Percentiles rank a stretch among this genome's conserved stretches.
phyloP scores from a whole-genome alignment of 2,888 invertebrate species.

The Pristionchus fissidentatus region DNA sequence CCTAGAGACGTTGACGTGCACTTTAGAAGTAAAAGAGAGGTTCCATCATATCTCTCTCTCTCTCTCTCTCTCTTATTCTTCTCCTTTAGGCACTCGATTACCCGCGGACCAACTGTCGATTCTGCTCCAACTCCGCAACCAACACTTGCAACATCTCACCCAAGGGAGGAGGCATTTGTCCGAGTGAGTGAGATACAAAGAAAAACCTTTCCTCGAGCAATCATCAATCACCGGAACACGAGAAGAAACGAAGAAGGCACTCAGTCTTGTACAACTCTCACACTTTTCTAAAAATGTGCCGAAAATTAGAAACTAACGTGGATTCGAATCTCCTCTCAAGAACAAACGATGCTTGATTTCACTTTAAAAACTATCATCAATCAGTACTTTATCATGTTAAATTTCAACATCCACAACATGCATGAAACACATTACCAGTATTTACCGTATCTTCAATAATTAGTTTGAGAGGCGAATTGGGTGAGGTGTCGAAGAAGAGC shows the following conservation, averaged over 20 bases:
- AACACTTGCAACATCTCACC: constrained; percentile 43
- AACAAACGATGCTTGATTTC: no score
- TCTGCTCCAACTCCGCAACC: constrained; percentile 26
- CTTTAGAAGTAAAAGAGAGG: no score
- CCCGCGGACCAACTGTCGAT: constrained; percentile 21
- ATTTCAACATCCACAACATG: neutral
- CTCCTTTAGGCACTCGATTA: neutral
- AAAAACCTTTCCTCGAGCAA: constrained; percentile 7
- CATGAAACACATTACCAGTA: neutral
- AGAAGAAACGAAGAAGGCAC: neutral
- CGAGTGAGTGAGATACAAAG: neutral
- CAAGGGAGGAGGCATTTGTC: constrained; percentile 40
- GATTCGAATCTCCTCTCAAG: no score
- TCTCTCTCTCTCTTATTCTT: neutral
- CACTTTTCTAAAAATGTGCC: neutral
- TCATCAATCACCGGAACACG: neutral
- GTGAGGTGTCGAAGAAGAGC: constrained; percentile 43
- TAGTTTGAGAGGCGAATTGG: neutral
- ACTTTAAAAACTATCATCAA: no score
- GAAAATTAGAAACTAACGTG: neutral
- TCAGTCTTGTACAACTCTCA: neutral
- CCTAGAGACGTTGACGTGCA: no score
- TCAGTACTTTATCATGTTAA: no score
- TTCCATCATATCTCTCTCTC: neutral
- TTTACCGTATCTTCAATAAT: no score